These are phyloP conservation scores for Pogonomyrmex californicus DNA, from an alignment of 1,140 invertebrate species.

Conservation along the genomic window DNA sequence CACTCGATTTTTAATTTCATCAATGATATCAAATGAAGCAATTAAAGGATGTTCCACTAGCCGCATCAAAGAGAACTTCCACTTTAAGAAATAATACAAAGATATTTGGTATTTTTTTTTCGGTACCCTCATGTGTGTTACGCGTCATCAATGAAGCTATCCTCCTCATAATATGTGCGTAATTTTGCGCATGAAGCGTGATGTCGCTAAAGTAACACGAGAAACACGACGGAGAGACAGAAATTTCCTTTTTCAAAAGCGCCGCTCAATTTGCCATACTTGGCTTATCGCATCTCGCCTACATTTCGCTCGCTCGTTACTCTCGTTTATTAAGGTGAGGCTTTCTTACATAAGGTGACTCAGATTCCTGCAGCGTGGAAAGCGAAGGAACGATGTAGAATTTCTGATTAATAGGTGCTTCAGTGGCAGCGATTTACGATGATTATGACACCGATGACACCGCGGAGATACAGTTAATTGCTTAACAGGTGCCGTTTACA, in stretches of 20 bases:
- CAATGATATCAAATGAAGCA: too few species aligned
- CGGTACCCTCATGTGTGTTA: background rate
- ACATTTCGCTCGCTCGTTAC: background rate
- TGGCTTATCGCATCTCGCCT: background rate
- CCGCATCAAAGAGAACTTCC: too few species aligned
- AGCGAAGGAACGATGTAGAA: conserved; percentile 19
- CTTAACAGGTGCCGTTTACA: conserved; percentile 58
- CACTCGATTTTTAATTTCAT: too few species aligned
- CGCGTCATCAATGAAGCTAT: background rate
- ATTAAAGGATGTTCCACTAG: too few species aligned
- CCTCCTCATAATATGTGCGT: background rate
- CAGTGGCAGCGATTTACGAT: conserved; percentile 37
- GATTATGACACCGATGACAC: conserved; percentile 42
- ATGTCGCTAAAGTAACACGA: background rate
- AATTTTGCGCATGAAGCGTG: background rate
- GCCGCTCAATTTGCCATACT: background rate
- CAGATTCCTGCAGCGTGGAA: background rate
- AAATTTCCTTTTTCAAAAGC: conserved; percentile 8
- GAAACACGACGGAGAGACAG: background rate
- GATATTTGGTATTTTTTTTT: background rate
- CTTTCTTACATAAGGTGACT: background rate
- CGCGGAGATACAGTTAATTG: conserved; percentile 53
- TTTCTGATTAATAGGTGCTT: conserved; percentile 49
- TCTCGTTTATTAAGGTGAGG: background rate
- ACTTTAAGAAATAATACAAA: background rate